phyloP scores from a whole-genome alignment of 2,797 vertebrate genomes.

The Chelon labrosus region DNA sequence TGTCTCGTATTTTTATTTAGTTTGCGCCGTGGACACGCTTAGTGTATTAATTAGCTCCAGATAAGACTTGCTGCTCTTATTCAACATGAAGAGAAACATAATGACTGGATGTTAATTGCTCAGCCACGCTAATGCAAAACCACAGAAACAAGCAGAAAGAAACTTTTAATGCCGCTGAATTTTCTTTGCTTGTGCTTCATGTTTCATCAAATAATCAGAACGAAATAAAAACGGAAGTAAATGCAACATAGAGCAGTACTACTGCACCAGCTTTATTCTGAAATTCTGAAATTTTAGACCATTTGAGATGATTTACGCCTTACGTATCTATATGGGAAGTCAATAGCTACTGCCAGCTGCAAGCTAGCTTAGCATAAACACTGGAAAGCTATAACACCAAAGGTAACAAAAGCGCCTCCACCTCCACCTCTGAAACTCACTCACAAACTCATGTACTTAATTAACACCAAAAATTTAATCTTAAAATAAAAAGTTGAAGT shows the following conservation, averaged over 20 bases:
- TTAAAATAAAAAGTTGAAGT: background rate
- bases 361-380: background rate
- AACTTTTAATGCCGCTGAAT: background rate
- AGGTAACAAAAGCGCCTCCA: background rate
- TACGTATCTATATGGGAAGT: background rate
- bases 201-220: slow-evolving; percentile 7
- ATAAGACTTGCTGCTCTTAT: slow-evolving; percentile 27
- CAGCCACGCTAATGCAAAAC: slow-evolving; percentile 13
- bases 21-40: slow-evolving; percentile 6
- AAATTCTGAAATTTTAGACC: background rate
- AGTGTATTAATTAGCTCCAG: slow-evolving; percentile 23
- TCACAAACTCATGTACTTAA: slow-evolving; percentile 15
- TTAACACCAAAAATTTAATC: background rate
- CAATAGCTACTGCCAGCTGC: background rate
- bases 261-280: background rate
- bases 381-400: background rate
- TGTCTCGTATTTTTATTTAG: slow-evolving; percentile 15
- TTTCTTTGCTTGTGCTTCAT: background rate
- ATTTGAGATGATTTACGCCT: background rate
- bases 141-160: background rate
- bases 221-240: background rate
- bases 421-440: background rate
- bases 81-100: slow-evolving; percentile 23
- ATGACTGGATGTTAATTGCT: slow-evolving; percentile 21
- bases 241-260: background rate